phyloP scores from a whole-genome alignment of 2,113 vertebrate species.

The Phalacrocorax aristotelis region DNA sequence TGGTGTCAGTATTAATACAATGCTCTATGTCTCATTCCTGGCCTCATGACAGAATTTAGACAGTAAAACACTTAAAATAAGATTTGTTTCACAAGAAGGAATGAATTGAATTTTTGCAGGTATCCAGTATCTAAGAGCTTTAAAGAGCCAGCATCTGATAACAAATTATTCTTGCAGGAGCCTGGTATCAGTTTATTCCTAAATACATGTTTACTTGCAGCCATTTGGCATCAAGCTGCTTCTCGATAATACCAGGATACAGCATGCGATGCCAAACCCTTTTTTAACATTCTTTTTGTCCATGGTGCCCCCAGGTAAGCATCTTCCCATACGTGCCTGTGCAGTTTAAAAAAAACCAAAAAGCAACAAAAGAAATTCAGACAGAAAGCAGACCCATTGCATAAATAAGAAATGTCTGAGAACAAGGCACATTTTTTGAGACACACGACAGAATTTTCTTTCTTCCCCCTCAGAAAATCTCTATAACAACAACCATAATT shows the following conservation, averaged over 20 bases:
- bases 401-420: not conserved
- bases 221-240: not conserved
- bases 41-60: not conserved
- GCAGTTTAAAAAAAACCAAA: not conserved
- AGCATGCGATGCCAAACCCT: not conserved
- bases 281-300: not conserved
- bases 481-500: not conserved
- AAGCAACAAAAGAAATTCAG: not conserved
- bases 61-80: conserved; percentile 30
- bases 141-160: conserved; percentile 11
- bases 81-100: conserved; percentile 45
- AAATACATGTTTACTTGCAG: not conserved
- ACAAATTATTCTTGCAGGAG: not conserved
- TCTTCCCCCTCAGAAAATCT: not conserved
- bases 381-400: not conserved
- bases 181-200: not conserved
- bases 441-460: not conserved
- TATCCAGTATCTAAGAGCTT: conserved; percentile 26
- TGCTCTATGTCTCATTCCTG: not conserved
- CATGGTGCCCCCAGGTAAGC: not conserved
- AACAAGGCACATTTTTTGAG: not conserved
- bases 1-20: not conserved
- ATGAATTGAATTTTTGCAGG: conserved; percentile 17
- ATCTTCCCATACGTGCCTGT: not conserved
- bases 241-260: not conserved